phyloP scores from a whole-genome alignment of 2,888 invertebrate genomes.

The Arge pagana region DNA sequence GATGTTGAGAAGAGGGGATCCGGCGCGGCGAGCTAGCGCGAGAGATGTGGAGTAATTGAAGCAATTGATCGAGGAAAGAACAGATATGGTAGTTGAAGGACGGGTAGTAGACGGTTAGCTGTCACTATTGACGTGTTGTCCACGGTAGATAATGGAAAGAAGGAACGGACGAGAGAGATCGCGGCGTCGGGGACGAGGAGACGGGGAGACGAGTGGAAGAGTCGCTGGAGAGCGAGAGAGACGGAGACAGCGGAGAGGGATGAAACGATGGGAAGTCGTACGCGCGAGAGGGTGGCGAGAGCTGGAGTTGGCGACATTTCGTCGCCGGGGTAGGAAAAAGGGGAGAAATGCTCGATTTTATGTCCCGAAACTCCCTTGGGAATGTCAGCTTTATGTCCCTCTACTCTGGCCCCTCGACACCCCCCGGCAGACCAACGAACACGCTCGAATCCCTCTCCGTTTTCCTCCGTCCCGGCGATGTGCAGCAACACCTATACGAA shows the following conservation, averaged over 20 bases:
- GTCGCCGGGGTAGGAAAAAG: slow-evolving; percentile 51
- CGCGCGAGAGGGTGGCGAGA: no score
- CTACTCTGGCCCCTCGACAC: no score
- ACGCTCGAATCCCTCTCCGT: slow-evolving; percentile 41
- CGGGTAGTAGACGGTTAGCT: slow-evolving; percentile 43
- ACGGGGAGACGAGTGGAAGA: no score
- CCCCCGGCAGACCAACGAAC: no score
- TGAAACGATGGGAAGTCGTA: no score
- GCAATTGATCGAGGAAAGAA: neutral
- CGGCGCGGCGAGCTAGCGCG: no score
- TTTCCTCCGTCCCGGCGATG: slow-evolving; percentile 36
- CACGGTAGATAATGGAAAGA: no score
- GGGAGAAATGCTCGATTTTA: slow-evolving; percentile 51
- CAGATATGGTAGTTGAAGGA: slow-evolving; percentile 43
- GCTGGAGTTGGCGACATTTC: slow-evolving; percentile 54
- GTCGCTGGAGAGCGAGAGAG: no score
- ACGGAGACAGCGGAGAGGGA: no score
- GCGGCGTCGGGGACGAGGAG: slow-evolving; percentile 23
- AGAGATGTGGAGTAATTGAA: neutral
- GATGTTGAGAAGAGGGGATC: no score
- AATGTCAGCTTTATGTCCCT: slow-evolving; percentile 51
- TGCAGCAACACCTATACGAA: slow-evolving; percentile 42
- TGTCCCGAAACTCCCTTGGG: slow-evolving; percentile 56
- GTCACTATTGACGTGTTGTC: slow-evolving; percentile 42
- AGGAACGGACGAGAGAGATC: slow-evolving; percentile 32